Conservation (phyloP, 2,888 invertebrate genomes). For the Autographa pulchrina region DNA sequence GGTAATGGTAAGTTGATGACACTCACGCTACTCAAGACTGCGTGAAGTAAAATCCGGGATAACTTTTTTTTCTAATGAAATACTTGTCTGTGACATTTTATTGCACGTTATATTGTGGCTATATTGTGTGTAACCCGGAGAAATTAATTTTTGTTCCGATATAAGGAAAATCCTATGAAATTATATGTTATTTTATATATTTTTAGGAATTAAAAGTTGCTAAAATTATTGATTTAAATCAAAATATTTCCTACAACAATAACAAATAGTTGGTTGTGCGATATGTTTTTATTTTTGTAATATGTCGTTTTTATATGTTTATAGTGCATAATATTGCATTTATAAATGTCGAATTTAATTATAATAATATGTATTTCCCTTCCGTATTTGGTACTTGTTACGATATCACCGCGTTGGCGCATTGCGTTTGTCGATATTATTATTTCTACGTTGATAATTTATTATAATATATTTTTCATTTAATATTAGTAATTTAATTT, state of each 20-base stretch:
- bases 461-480: not conserved
- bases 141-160: not conserved
- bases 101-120: not conserved
- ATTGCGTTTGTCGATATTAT: slow-evolving; percentile 38
- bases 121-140: not conserved
- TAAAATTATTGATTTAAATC: too few relatives aligned
- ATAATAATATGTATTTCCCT: not conserved
- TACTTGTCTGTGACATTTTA: not conserved
- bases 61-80: not conserved
- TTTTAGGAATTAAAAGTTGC: too few relatives aligned
- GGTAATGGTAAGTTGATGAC: slow-evolving; percentile 44
- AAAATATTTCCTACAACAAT: not conserved
- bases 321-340: not conserved
- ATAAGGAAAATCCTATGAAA: not conserved
- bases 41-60: slow-evolving; percentile 31
- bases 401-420: slow-evolving; percentile 19
- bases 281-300: too few relatives aligned
- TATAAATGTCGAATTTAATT: not conserved
- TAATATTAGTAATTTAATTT: too few relatives aligned
- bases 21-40: slow-evolving; percentile 30
- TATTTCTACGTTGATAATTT: slow-evolving; percentile 5
- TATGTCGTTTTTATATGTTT: not conserved
- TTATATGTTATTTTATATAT: not conserved
- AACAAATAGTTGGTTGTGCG: too few relatives aligned
- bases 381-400: not conserved